These are phyloP conservation scores for Amiota communis DNA, from an alignment of 2,888 invertebrate genomes.

Conservation along the genomic window DNA sequence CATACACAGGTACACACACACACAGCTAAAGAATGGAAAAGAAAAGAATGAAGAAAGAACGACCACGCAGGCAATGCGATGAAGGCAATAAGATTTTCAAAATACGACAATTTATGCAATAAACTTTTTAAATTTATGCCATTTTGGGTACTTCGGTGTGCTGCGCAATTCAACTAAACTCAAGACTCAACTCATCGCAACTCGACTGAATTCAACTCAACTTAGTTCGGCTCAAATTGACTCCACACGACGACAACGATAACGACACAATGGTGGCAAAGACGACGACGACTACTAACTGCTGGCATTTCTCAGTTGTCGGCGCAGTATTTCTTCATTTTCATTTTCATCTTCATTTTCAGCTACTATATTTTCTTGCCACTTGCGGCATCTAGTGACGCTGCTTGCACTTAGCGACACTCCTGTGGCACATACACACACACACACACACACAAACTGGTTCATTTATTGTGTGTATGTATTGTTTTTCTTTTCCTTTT, in stretches of 20 bases:
- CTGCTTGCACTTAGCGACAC: slow-evolving; percentile 12
- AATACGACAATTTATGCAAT: slow-evolving; percentile 69
- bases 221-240: neutral
- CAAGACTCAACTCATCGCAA: neutral
- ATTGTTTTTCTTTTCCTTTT: slow-evolving; percentile 32
- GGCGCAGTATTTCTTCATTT: slow-evolving; percentile 4
- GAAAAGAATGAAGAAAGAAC: neutral
- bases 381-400: slow-evolving; percentile 5
- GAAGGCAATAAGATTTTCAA: slow-evolving; percentile 68
- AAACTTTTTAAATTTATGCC: slow-evolving; percentile 64
- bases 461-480: slow-evolving; percentile 48
- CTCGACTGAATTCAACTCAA: slow-evolving; percentile 2
- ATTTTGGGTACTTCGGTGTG: slow-evolving; percentile 36
- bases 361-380: neutral
- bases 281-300: no score
- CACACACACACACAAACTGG: neutral
- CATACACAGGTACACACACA: slow-evolving; percentile 21
- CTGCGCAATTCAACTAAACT: slow-evolving; percentile 26
- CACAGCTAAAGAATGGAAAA: neutral
- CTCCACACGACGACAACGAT: neutral
- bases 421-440: slow-evolving; percentile 9
- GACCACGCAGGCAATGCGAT: slow-evolving; percentile 52
- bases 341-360: neutral
- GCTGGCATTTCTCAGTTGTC: neutral
- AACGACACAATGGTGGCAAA: no score